Conservation (phyloP, 2,888 invertebrate species). For the Marronus borbonicus region DNA sequence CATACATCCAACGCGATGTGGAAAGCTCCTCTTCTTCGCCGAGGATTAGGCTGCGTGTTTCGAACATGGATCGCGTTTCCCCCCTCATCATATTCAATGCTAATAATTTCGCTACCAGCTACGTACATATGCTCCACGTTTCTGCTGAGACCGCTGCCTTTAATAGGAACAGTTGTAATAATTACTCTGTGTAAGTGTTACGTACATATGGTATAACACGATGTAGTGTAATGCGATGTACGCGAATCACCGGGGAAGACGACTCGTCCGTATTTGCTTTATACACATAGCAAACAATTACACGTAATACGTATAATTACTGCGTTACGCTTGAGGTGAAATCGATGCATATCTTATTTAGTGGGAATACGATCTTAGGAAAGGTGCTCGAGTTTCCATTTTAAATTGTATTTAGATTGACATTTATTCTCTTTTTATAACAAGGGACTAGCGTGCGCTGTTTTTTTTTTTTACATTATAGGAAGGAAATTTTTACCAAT, state of each 20-base stretch:
- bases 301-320: constrained; percentile 65
- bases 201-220: constrained; percentile 47
- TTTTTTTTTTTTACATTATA: no score
- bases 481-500: no score
- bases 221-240: constrained; percentile 56
- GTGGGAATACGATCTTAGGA: constrained; percentile 58
- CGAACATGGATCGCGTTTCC: constrained; percentile 54
- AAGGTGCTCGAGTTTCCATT: constrained; percentile 31
- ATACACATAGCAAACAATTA: neutral
- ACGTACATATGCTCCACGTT: neutral
- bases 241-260: constrained; percentile 33
- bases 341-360: constrained; percentile 61
- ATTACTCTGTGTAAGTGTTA: constrained; percentile 20
- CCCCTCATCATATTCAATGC: constrained; percentile 63
- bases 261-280: neutral
- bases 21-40: constrained; percentile 31
- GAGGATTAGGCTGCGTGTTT: constrained; percentile 34
- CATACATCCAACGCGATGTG: constrained; percentile 16
- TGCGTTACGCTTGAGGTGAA: constrained; percentile 61
- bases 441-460: no score
- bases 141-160: neutral
- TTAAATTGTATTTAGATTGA: constrained; percentile 15
- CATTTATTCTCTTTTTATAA: neutral
- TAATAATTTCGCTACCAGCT: constrained; percentile 60
- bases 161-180: constrained; percentile 21